Base-by-base conservation (phyloP, 2,888 invertebrate species). In the Netelia melanura region DNA sequence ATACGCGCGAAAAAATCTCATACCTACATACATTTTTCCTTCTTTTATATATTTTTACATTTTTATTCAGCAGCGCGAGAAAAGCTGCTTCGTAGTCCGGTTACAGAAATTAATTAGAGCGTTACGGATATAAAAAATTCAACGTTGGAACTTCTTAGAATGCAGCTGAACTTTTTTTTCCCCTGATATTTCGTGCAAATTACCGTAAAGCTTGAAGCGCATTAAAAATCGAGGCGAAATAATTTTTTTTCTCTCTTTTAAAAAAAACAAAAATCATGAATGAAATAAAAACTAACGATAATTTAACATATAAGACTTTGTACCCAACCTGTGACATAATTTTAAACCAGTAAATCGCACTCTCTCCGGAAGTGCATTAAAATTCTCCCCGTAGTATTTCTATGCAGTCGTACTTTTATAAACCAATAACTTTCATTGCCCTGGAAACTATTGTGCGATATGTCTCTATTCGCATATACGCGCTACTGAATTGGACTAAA, bases 91-190 rank as follows among this genome's bases (percentile, higher is more conserved):
- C 67, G 61, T 72, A 79, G 68, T 83, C 74, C 30, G 23, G 30
- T 84, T 81, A 68, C 72, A 44, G 54, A 52, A 80, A 83, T 83
- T 86, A 86, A 86, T 86, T 83, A 75, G 67, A 83, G 72, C 70
- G 58, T 58, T 58, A 58, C 38, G 38, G 38, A 38, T 38, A 38
- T 38, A 58, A 58, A 48, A 48, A 48, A 2, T 48, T 6, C 38
- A 38, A 38, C 38, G 38, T 6, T 6, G 38, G 6, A 6, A 38
- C 3, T 38, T 38, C 38, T 38, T 48, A 48, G 11, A 14, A 48
- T 48, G 14, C 9, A 3, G 14, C 9, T 48, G 48, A 48, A 48
- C 48, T 38, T 38, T 38, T 38, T 38, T 38, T 6, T 8, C 8
- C 38, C 38, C 38, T 38, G 38, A 38, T 38, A 38, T 38, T 38